Percentiles rank a stretch among this genome's conserved stretches.
These are phyloP conservation scores for Psammodynastes pulverulentus DNA, from an alignment of 2,113 vertebrate genomes.

Conservation along the genomic window DNA sequence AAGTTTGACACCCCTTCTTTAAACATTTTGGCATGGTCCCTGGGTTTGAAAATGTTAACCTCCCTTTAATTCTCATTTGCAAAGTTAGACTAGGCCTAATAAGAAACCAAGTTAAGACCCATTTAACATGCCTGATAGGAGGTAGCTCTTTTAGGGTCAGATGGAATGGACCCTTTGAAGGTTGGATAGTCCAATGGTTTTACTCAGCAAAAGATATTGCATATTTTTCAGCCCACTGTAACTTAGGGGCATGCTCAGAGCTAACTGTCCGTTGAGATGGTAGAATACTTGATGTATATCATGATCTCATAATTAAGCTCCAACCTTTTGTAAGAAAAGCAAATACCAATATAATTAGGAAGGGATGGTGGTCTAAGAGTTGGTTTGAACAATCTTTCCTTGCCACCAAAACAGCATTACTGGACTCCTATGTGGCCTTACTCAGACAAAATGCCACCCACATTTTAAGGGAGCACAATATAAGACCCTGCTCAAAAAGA, in stretches of 20 bases:
- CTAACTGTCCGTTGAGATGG: not conserved
- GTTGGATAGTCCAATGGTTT: not conserved
- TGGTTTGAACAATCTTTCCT: not conserved
- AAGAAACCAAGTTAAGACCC: not conserved
- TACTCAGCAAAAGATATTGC: not conserved
- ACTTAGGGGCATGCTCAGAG: not conserved
- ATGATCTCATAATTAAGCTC: not conserved
- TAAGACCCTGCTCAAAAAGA: not conserved
- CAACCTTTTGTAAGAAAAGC: not conserved
- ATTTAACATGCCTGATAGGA: not conserved
- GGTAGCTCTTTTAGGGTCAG: not conserved
- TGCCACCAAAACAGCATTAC: not conserved
- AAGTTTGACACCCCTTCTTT: not conserved
- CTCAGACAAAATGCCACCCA: not conserved
- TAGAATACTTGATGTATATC: not conserved
- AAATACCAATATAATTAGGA: not conserved
- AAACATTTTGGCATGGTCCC: not conserved
- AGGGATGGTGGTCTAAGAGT: not conserved
- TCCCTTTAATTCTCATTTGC: not conserved
- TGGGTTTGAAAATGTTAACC: not conserved
- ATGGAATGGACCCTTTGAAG: not conserved
- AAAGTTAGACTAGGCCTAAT: not conserved
- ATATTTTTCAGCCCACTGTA: not conserved
- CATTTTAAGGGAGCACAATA: not conserved
- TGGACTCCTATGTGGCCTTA: not conserved